A percentile compares a stretch with the other conserved stretches of the same genome.
phyloP scores from a whole-genome alignment of 2,888 invertebrate species.

The Aquatica leii region DNA sequence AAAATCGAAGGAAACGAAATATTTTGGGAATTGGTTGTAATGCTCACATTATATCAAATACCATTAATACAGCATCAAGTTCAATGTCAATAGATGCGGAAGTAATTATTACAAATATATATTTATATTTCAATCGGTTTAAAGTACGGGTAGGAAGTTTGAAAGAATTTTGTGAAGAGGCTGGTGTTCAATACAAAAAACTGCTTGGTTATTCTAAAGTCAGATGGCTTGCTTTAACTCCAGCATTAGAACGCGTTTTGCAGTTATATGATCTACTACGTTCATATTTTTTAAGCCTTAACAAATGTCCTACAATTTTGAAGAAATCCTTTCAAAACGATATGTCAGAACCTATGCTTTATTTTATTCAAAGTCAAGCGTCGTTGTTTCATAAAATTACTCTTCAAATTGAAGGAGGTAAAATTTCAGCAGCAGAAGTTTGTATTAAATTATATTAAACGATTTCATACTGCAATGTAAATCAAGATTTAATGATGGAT shows the following conservation, averaged over 20 bases:
- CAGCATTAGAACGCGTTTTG: slow-evolving; percentile 39
- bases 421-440: too few relatives aligned
- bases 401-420: too few relatives aligned
- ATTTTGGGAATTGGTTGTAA: slow-evolving; percentile 44
- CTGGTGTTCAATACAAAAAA: slow-evolving; percentile 41
- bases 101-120: slow-evolving; percentile 42
- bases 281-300: slow-evolving; percentile 46
- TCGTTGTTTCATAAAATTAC: not conserved
- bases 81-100: slow-evolving; percentile 44
- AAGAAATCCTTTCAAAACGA: slow-evolving; percentile 40
- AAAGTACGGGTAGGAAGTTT: slow-evolving; percentile 41
- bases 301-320: slow-evolving; percentile 24
- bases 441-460: too few relatives aligned
- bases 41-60: slow-evolving; percentile 43
- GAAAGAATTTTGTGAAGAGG: slow-evolving; percentile 44
- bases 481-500: too few relatives aligned
- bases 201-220: slow-evolving; percentile 39
- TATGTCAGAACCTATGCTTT: slow-evolving; percentile 40
- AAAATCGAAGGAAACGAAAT: slow-evolving; percentile 20
- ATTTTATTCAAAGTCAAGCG: slow-evolving; percentile 45
- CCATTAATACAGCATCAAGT: slow-evolving; percentile 36
- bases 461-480: too few relatives aligned
- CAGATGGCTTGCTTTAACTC: slow-evolving; percentile 41
- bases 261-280: slow-evolving; percentile 44
- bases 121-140: slow-evolving; percentile 44